Conservation (phyloP, 1,140 invertebrate species). For the Reticulitermes speratus region DNA sequence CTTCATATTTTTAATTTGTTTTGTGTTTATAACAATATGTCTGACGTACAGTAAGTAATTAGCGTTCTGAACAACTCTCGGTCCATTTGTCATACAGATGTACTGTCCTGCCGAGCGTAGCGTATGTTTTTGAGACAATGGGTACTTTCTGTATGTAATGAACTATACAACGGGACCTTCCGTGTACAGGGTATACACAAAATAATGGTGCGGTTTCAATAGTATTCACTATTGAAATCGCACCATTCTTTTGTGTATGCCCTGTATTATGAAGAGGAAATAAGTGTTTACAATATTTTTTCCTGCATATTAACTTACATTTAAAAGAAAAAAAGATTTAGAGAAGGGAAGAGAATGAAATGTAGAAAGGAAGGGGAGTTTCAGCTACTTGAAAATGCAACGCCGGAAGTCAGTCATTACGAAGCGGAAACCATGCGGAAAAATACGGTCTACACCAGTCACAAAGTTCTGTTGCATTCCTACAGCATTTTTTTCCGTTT, state of each 20-base stretch:
- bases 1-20: too few species aligned
- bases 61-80: too few species aligned
- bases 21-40: too few species aligned
- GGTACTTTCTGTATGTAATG: too few species aligned
- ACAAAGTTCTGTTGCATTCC: not conserved
- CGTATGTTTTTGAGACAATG: too few species aligned
- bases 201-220: too few species aligned
- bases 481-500: conserved; percentile 16
- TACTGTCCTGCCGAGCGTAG: too few species aligned
- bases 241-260: too few species aligned
- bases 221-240: too few species aligned
- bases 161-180: not conserved
- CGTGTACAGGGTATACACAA: too few species aligned
- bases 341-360: not conserved
- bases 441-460: conserved; percentile 17
- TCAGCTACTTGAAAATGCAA: not conserved
- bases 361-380: not conserved
- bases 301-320: not conserved
- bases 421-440: not conserved
- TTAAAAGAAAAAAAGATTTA: not conserved
- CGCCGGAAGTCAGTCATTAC: not conserved
- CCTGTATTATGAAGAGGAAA: not conserved
- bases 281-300: not conserved
- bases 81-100: too few species aligned
- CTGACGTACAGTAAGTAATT: too few species aligned